A percentile compares a stretch with the other conserved stretches of the same genome.
These are phyloP conservation scores for Microcebus jonahi DNA, from an alignment of 2,113 vertebrate genomes.

Conservation along the genomic window DNA sequence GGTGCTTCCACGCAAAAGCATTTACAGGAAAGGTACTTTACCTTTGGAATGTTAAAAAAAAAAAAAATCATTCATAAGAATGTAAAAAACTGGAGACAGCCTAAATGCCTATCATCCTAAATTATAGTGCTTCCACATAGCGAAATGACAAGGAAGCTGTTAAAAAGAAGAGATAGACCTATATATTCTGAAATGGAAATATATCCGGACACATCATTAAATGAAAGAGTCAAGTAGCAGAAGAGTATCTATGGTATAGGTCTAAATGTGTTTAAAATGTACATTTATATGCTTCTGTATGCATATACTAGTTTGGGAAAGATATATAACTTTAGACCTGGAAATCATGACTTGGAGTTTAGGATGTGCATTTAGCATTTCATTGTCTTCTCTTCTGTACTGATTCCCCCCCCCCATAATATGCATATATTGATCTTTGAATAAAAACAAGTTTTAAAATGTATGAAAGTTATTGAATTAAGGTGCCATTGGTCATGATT, in stretches of 20 bases:
- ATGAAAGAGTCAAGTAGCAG: conserved; percentile 16
- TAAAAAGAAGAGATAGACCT: background rate
- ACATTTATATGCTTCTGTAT: background rate
- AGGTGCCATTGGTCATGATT: background rate
- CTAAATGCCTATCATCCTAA: conserved; percentile 39
- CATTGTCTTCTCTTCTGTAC: background rate
- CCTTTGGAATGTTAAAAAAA: background rate
- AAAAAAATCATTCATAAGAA: conserved; percentile 42
- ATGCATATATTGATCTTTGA: background rate
- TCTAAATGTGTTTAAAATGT: conserved; percentile 26
- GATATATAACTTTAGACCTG: background rate
- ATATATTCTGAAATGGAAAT: background rate
- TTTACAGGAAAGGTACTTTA: conserved; percentile 1
- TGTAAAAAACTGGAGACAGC: background rate
- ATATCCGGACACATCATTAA: background rate
- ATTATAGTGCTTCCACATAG: background rate
- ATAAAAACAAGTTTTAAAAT: background rate
- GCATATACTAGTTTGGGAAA: background rate
- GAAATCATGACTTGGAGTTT: background rate
- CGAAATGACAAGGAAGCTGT: background rate
- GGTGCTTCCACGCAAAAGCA: background rate
- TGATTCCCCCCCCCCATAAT: background rate
- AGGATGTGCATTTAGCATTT: background rate
- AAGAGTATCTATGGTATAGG: background rate
- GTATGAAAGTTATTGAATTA: background rate